Evolutionary conservation across 2,797 vertebrate genomes (phyloP), one percentile per base, ranked within the genome.

Genomic region (Garrulus glandarius): DNA sequence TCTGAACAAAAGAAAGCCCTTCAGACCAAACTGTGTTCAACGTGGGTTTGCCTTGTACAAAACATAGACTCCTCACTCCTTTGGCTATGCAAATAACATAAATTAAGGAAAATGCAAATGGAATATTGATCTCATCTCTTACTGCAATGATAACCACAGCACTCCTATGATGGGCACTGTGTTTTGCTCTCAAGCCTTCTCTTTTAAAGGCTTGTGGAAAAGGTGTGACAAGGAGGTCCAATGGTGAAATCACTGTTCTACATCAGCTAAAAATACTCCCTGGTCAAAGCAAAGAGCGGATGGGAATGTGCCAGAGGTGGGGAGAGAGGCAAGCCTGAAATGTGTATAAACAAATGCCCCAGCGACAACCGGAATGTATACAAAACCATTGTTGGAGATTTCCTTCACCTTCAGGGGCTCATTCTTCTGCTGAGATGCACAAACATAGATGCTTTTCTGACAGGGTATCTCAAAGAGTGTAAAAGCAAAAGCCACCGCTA

Each of bases 401-500:
- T 93, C 92, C 93, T 95, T 94, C 90, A 80, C 65, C 88, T 93
- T 93, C 92, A 76, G 94, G 96, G 92, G 64, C 65, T 95, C 86
- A 71, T 93, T 96, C 94, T 96, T 96, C 92, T 95, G 95, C 95
- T 55, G 87, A 92, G 64, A 76, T 89, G 90, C 92, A 95, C 96
- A 96, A 96, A 96, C 87, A 95, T 16, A 88, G 91, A 97, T 86
- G 83, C 79, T 84, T 91, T 97, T 87, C 81, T 82, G 92, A 91
- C 92, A 84, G 80, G 47, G 74, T 84, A 57, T 63, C 79, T 92
- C 74, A 70, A 93, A 93, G 82, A 89, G 92, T 96, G 95, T 82
- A 96, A 91, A 95, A 95, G 93, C 70, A 94, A 97, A 97, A 96
- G 34, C 81, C 86, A 75, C 72, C 10, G 89, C 96, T 97, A 97